A percentile compares a stretch with the other conserved stretches of the same genome.
Conservation (phyloP, 2,888 invertebrate species). For the Mesoligia furuncula region DNA sequence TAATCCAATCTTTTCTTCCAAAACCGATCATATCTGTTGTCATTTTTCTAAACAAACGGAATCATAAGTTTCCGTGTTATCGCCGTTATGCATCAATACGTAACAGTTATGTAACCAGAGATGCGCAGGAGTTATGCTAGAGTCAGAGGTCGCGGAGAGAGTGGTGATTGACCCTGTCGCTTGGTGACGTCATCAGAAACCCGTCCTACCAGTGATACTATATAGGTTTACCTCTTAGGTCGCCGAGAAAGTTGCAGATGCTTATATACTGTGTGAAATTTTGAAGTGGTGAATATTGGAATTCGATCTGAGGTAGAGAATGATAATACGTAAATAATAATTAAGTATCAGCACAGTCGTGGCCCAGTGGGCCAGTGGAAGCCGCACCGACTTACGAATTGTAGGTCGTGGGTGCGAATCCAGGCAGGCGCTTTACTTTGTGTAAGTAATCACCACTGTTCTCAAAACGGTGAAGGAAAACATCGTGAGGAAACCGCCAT, state of each 20-base stretch:
- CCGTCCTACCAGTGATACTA: slow-evolving; percentile 37
- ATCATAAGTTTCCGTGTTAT: slow-evolving; percentile 62
- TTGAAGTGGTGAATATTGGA: neutral
- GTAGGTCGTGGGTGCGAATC: neutral
- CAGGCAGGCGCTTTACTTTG: neutral
- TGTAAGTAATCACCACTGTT: neutral
- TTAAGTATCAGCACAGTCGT: too few species aligned
- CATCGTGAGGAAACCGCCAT: neutral
- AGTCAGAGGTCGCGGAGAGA: slow-evolving; percentile 82
- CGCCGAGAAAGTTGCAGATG: slow-evolving; percentile 57
- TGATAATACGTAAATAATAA: neutral
- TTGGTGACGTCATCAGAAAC: slow-evolving; percentile 69
- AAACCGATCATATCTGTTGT: slow-evolving; percentile 47
- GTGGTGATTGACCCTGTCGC: slow-evolving; percentile 71
- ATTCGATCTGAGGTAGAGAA: neutral
- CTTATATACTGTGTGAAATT: slow-evolving; percentile 40
- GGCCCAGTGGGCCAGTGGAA: neutral
- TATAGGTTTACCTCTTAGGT: slow-evolving; percentile 43
- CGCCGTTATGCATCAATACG: slow-evolving; percentile 61
- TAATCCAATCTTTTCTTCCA: slow-evolving; percentile 39
- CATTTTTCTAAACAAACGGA: slow-evolving; percentile 51
- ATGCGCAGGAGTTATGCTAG: slow-evolving; percentile 66
- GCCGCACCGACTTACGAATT: neutral
- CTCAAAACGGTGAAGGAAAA: neutral
- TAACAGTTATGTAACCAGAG: slow-evolving; percentile 67